Conservation (phyloP, 2,113 vertebrate genomes). For the Microtus oregoni region DNA sequence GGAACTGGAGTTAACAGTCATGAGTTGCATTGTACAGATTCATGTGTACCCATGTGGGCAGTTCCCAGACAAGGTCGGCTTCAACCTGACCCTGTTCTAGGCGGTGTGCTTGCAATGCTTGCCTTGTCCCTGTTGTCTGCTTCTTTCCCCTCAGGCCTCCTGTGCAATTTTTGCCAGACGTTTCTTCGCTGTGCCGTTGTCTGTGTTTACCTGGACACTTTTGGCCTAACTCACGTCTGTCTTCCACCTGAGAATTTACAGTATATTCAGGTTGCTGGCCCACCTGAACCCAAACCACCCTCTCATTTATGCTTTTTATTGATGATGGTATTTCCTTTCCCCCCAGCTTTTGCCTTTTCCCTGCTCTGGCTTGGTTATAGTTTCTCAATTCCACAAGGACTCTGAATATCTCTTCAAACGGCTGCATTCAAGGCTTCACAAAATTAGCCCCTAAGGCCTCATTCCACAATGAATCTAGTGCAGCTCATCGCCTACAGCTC, state of each 20-base stretch:
- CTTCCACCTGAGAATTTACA: neutral
- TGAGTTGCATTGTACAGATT: neutral
- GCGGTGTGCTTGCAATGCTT: neutral
- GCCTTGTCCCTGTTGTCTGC: neutral
- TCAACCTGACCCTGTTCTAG: neutral
- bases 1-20: neutral
- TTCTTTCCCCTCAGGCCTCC: neutral
- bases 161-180: neutral
- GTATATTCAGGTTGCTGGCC: accelerated
- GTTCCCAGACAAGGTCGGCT: accelerated
- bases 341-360: neutral
- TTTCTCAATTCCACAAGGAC: neutral
- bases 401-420: neutral
- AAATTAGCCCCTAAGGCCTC: neutral
- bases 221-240: neutral
- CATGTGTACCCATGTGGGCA: accelerated
- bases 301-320: neutral
- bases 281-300: accelerated
- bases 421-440: neutral
- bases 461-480: neutral
- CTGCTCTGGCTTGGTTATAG: neutral
- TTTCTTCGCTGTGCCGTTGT: neutral
- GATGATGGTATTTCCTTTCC: accelerated
- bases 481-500: neutral
- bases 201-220: no score